A percentile compares a stretch with the other conserved stretches of the same genome.
These are phyloP conservation scores for Galemys pyrenaicus DNA, from an alignment of 2,113 vertebrate species.

Conservation along the genomic window DNA sequence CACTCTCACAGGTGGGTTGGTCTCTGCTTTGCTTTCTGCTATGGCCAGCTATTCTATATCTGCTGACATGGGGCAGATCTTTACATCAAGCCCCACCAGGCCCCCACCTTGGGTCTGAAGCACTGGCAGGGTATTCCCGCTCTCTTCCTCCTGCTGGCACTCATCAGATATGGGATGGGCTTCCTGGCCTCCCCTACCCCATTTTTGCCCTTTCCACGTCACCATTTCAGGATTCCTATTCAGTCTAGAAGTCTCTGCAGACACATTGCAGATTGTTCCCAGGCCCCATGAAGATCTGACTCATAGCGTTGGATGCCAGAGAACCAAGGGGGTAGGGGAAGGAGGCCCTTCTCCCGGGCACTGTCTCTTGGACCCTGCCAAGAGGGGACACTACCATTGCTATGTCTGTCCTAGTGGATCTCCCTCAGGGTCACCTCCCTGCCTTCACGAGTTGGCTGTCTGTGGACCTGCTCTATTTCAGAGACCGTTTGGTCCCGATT, in stretches of 20 bases:
- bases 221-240: neutral
- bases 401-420: accelerated
- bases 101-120: neutral
- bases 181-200: neutral
- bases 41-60: neutral
- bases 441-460: neutral
- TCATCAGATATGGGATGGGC: neutral
- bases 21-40: neutral
- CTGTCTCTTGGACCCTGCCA: neutral
- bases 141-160: neutral
- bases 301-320: neutral
- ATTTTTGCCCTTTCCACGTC: too few species aligned
- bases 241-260: neutral
- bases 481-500: neutral
- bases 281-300: neutral
- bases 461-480: neutral
- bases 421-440: neutral
- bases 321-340: neutral
- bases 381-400: neutral
- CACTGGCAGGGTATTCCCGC: neutral
- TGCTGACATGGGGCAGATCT: accelerated
- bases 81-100: neutral
- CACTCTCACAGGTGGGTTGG: neutral
- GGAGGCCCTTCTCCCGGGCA: neutral
- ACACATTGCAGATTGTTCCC: neutral